Base-by-base conservation (phyloP, 2,888 invertebrate species). In the Idaea biselata region DNA sequence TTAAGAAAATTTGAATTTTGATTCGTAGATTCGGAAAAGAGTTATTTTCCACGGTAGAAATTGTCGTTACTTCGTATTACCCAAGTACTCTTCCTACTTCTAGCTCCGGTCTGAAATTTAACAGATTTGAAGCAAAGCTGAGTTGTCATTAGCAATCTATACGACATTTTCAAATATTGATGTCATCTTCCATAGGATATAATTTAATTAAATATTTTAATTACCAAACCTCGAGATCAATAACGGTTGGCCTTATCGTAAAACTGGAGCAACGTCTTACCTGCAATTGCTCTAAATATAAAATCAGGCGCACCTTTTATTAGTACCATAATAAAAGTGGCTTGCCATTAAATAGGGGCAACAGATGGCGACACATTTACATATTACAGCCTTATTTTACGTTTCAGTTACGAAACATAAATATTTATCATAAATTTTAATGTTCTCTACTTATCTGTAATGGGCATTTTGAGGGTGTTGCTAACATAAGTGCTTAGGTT, bases 301-400 rank as follows among this genome's bases (percentile, higher is more conserved):
- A 70, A 63, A 65, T 66, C 72, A 84, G 86, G 84, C 83, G 81
- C 75, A 74, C 65, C 62, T 71, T 71, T 75, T 72, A 73, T 73
- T 76, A 70, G 68, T 69, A 72, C 70, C 68, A 68, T 70, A 70
- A 68, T 75, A 73, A 72, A 73, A 66, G 72, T 73, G 68, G 64
- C 69, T 73, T 70, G 72, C 62, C 68, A 73, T 73, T 70, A 73
- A 70, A 73, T 71, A 64, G 69, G 73, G 73, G 71, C 65, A 73
- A 72, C 73, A 78, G 73, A 78, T 75, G 73, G 70, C 74, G 64
- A 65, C 70, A 64, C 73, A 75, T 77, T 76, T 74, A 72, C 68
- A 75, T 74, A 74, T 73, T 68, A 71, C 70, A 65, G 72, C 72
- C 71, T 64, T 73, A 70, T 73, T 74, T 73, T 69, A 78, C 63